Base-by-base conservation (phyloP, 2,113 vertebrate species). In the Coregonus clupeaformis region DNA sequence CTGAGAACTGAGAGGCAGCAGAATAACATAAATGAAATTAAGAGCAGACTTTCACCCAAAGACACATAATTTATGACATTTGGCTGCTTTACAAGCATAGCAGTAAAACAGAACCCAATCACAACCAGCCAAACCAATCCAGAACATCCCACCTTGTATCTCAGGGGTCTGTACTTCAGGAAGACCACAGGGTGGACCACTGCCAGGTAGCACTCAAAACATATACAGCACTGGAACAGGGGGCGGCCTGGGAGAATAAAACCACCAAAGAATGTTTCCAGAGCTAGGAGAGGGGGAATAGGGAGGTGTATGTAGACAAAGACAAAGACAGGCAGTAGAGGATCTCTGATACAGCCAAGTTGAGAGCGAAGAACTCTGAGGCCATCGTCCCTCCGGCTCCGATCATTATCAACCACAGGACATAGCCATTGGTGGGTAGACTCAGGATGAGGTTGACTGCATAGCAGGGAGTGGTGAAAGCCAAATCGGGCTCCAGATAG, bases 171-270 rank as follows among this genome's bases (percentile, higher is more conserved):
- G 32, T 69, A 75, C 67, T 20, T 62, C n/a, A 69, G 36, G 57
- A 69, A 75, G 52, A 60, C 1, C 27, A 75, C 66, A 45, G 74
- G 74, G 57, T 68, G 32, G 74, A 75, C 12, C 18, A 75, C 74
- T 5, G 74, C 74, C 52, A 75, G 66, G 32, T 69, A 63, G 27
- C 67, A 9, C 67, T 69, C 74, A 13, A 75, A n/a, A 68, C 74
- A 75, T 13, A 75, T 42, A 5, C 29, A 69, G 52, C 52, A 24
- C 74, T 47, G 55, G 52, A 75, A 69, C 52, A 69, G n/a, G 25
- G 65, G 73, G 3, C 64, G 65, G 1, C 62, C 27, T 6, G 5
- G 25, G 25, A 24, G 6, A 1, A 27, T 18, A 27, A 73, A 52
- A 3, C 42, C 72, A 12, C 2, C 12, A 20, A 42, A 68, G 18